Conservation (phyloP, 2,888 invertebrate genomes). For the Phlogophora meticulosa region DNA sequence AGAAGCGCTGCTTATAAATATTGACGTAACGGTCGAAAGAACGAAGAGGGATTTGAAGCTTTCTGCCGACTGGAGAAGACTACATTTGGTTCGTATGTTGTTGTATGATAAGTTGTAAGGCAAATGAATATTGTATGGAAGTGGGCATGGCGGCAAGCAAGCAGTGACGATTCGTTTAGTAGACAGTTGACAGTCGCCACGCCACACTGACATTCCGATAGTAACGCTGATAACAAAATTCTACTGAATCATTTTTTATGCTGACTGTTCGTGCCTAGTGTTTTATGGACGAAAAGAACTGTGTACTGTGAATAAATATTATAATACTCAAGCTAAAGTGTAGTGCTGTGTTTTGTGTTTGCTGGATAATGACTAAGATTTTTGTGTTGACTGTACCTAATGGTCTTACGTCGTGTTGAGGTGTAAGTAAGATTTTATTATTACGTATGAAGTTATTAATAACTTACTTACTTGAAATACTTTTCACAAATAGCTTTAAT, state of each 20-base stretch:
- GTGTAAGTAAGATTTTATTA: slow-evolving; percentile 57
- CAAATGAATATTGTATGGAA: slow-evolving; percentile 74
- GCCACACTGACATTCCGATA: slow-evolving; percentile 91
- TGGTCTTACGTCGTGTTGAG: slow-evolving; percentile 52
- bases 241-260: slow-evolving; percentile 85
- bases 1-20: slow-evolving; percentile 48
- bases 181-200: slow-evolving; percentile 91
- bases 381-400: slow-evolving; percentile 69
- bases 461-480: not conserved
- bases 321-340: slow-evolving; percentile 66
- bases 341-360: slow-evolving; percentile 65
- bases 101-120: slow-evolving; percentile 63
- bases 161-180: slow-evolving; percentile 91
- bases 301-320: slow-evolving; percentile 65
- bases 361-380: slow-evolving; percentile 78
- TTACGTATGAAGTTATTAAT: slow-evolving; percentile 2
- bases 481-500: not conserved
- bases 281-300: slow-evolving; percentile 69
- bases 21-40: slow-evolving; percentile 65
- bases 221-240: slow-evolving; percentile 88
- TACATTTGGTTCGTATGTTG: slow-evolving; percentile 51
- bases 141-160: slow-evolving; percentile 90
- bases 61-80: slow-evolving; percentile 47
- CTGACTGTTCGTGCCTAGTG: slow-evolving; percentile 79
- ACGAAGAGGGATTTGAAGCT: slow-evolving; percentile 54